Percentiles rank a stretch among this genome's conserved stretches.
phyloP scores from a whole-genome alignment of 2,113 vertebrate species.

The Laticauda colubrina region DNA sequence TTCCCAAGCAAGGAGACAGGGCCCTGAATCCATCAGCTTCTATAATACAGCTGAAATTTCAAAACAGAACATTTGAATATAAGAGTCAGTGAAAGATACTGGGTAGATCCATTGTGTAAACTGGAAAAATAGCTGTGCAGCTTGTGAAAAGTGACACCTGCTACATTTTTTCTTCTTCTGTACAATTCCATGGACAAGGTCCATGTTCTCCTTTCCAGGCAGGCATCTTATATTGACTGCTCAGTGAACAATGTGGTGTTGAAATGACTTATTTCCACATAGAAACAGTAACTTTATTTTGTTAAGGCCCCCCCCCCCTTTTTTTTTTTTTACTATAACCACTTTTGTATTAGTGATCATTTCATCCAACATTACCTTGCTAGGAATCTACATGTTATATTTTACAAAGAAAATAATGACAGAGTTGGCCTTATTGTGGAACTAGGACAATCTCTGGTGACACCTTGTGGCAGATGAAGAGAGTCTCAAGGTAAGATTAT shows the following conservation, averaged over 20 bases:
- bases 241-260: not conserved
- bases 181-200: too few species aligned
- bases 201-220: not conserved
- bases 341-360: not conserved
- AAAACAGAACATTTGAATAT: not conserved
- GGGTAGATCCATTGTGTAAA: not conserved
- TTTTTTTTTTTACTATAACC: not conserved
- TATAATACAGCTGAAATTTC: not conserved
- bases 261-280: not conserved
- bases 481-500: conserved; percentile 11
- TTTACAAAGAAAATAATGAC: not conserved
- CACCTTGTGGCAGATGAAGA: conserved; percentile 62
- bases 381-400: not conserved
- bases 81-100: not conserved
- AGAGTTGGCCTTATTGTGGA: not conserved
- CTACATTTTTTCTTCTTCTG: not conserved
- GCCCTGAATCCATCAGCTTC: not conserved
- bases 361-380: not conserved
- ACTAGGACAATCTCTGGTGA: conserved; percentile 63
- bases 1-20: not conserved
- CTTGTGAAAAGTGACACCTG: not conserved
- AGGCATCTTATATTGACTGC: not conserved
- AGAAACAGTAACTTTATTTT: not conserved
- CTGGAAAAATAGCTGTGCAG: not conserved
- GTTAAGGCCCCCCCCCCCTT: not conserved